Evolutionary conservation across 1,140 invertebrate species (phyloP), one percentile per base, ranked within the genome.

Genomic region (Rhopalosiphum maidis): DNA sequence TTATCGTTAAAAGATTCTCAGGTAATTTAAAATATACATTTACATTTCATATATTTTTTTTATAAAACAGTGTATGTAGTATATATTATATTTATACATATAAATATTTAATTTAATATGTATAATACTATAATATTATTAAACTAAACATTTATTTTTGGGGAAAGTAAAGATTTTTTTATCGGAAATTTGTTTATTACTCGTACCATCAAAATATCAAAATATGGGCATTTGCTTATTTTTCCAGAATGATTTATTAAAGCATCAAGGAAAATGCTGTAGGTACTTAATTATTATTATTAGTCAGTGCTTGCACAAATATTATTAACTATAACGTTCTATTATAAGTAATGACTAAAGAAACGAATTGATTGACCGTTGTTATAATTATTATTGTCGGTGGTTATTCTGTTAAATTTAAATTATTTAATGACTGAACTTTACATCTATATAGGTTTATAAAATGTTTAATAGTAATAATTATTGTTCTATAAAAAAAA

Each of bases 1-100:
- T 96, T 99, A 55, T 99, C 99, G 48, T 96, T 99, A 0, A 99
- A 99, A 95, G 99, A 99, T 95, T 98, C 98, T 94, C 98, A 98
- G 97, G 98, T 98, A 95, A 96, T 96, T 94, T 18, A 43, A 86
- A 46, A 86, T 86, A 30, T 46, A 86, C 30, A n/a, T 21, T 46
- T 23, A 30, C 30, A 30, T n/a, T 30, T 68, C 11, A 11, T 68
- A 68, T n/a, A 30, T 68, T n/a, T 35, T 77, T 77, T 18, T 4
- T 30, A n/a, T 68, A 77, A 35, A 77, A n/a, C 30, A 6, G 3
- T 77, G 3, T 41, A 41, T 41, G 41, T 2, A 41, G 3, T 41
- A 41, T 41, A 41, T 3, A 41, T 41, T 41, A 41, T 41, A 41
- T 41, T 41, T 41, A 41, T 41, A 41, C 41, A 41, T 41, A 2